Conservation (phyloP, 2,888 invertebrate species). For the Scaptomyza flava region DNA sequence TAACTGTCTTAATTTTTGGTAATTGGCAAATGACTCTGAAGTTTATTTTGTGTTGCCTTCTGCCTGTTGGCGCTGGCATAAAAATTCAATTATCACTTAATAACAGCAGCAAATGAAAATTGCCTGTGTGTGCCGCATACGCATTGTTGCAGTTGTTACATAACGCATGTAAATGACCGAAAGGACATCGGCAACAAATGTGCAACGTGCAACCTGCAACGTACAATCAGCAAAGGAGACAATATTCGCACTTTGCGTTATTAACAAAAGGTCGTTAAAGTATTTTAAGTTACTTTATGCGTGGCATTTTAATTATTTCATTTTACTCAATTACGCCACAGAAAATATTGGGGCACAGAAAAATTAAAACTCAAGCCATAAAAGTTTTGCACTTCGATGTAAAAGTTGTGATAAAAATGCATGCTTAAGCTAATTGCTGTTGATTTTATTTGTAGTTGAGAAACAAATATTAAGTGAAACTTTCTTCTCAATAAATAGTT, state of each 20-base stretch:
- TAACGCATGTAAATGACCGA: constrained; percentile 41
- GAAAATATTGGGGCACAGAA: constrained; percentile 44
- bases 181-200: constrained; percentile 20
- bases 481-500: background rate
- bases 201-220: constrained; percentile 11
- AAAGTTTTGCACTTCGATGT: constrained; percentile 10
- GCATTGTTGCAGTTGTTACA: constrained; percentile 25
- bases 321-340: constrained; percentile 65
- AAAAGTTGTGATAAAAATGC: background rate
- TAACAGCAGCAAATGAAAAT: constrained; percentile 70
- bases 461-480: background rate
- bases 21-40: constrained; percentile 41
- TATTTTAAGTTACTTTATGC: constrained; percentile 74
- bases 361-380: constrained; percentile 28
- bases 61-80: constrained; percentile 62
- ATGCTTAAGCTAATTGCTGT: background rate
- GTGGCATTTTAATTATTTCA: constrained; percentile 71
- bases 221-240: constrained; percentile 33
- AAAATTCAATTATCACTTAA: constrained; percentile 80
- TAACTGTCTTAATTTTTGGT: constrained; percentile 12
- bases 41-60: constrained; percentile 42
- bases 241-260: constrained; percentile 74
- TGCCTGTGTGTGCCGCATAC: constrained; percentile 46
- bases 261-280: constrained; percentile 77
- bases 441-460: background rate